Evolutionary conservation across 2,113 vertebrate species (phyloP).

Genomic region (Phaetusa simplex): DNA sequence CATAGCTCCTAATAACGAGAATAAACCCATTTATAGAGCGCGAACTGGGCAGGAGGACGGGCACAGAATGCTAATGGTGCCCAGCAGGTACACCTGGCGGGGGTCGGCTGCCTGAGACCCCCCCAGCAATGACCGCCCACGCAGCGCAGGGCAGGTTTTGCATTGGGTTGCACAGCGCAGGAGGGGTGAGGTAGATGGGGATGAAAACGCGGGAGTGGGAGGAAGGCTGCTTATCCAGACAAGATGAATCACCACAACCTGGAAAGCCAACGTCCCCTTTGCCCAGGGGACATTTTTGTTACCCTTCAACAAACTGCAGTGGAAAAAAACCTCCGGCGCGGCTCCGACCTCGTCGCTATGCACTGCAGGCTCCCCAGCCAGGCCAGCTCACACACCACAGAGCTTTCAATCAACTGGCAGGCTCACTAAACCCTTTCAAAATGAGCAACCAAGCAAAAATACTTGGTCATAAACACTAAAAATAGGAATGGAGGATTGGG

Average conservation of each 20-base stretch:
- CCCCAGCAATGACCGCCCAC: background rate
- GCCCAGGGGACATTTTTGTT: conserved; percentile 27
- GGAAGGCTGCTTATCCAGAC: conserved; percentile 25
- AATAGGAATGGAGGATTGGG: conserved; percentile 55
- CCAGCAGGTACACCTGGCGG: background rate
- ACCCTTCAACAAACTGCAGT: conserved; percentile 58
- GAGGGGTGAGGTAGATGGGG: background rate
- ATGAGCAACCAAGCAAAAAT: conserved; percentile 73
- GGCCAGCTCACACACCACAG: conserved; percentile 69
- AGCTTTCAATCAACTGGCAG: conserved; percentile 68
- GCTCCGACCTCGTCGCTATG: conserved; percentile 50
- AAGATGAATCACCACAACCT: conserved; percentile 34
- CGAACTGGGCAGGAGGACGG: background rate
- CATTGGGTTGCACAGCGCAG: background rate
- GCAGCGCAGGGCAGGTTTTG: background rate
- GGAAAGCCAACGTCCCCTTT: conserved; percentile 31
- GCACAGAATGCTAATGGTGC: conserved; percentile 14
- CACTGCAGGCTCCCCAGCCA: conserved; percentile 49
- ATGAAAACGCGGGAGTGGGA: background rate
- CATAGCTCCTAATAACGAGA: conserved; percentile 4
- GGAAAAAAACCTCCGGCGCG: conserved; percentile 32
- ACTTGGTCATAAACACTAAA: conserved; percentile 69
- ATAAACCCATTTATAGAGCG: conserved; percentile 1
- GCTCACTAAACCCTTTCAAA: conserved; percentile 71
- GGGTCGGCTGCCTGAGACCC: background rate